phyloP scores from a whole-genome alignment of 2,797 vertebrate species.

The Micromesistius poutassou region DNA sequence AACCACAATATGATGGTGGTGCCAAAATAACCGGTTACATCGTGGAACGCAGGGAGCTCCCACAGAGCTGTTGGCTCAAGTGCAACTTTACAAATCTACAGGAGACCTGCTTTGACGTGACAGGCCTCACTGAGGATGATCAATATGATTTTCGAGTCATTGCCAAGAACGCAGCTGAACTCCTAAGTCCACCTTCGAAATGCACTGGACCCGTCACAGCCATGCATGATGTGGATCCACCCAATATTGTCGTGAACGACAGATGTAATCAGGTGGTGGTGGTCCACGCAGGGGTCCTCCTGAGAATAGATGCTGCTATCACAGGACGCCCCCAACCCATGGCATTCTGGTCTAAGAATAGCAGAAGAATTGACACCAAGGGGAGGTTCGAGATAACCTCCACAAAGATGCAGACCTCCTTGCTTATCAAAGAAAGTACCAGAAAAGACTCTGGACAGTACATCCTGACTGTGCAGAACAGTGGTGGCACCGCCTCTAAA shows the following conservation, averaged over 20 bases:
- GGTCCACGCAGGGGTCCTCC: conserved; percentile 89
- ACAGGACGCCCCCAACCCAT: conserved; percentile 88
- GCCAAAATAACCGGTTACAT: conserved; percentile 95
- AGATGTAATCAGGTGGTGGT: conserved; percentile 85
- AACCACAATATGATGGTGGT: conserved; percentile 93
- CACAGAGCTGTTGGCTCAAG: conserved; percentile 93
- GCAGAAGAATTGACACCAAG: conserved; percentile 85
- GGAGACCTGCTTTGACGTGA: conserved; percentile 91
- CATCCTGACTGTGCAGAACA: conserved; percentile 85
- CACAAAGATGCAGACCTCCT: conserved; percentile 77
- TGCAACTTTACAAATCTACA: conserved; percentile 92
- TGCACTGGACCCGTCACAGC: conserved; percentile 89
- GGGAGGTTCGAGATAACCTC: conserved; percentile 88
- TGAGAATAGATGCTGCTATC: conserved; percentile 90
- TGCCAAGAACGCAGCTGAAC: conserved; percentile 92
- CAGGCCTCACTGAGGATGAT: conserved; percentile 88
- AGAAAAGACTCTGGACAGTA: conserved; percentile 95
- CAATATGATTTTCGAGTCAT: conserved; percentile 92
- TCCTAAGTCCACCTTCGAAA: conserved; percentile 89
- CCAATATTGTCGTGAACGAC: conserved; percentile 89
- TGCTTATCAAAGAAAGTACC: conserved; percentile 88
- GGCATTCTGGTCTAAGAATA: conserved; percentile 91
- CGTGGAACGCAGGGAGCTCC: conserved; percentile 88
- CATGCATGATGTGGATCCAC: conserved; percentile 90
- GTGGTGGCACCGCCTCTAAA: conserved; percentile 85